These are phyloP conservation scores for Lamprotornis superbus DNA, from an alignment of 2,113 vertebrate genomes.

Conservation along the genomic window DNA sequence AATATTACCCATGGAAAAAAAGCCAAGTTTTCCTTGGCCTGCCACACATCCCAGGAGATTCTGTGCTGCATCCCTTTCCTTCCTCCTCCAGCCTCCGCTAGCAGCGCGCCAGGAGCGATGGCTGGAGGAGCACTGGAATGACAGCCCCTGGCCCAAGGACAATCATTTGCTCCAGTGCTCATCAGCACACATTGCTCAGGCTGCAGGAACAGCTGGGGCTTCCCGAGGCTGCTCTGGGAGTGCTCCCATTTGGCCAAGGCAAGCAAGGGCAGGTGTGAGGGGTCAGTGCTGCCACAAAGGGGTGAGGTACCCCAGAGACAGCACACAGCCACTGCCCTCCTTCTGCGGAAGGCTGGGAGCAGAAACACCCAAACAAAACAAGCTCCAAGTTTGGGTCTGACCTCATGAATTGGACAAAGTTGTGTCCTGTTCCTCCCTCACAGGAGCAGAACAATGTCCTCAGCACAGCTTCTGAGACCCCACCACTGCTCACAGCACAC, in stretches of 20 bases:
- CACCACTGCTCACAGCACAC: not conserved
- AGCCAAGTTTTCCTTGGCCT: not conserved
- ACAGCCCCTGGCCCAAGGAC: not conserved
- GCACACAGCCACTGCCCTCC: accelerated
- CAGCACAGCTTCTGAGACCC: not conserved
- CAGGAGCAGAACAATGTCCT: not conserved
- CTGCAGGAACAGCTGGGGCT: not conserved
- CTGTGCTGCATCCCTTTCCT: not conserved
- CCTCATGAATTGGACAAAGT: not conserved
- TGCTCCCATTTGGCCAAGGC: not conserved
- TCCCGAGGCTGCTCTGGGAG: not conserved
- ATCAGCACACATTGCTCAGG: not conserved
- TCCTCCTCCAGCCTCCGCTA: not conserved
- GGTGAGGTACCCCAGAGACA: not conserved
- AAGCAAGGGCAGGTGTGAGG: not conserved
- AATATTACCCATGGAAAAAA: not conserved
- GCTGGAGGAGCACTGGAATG: not conserved
- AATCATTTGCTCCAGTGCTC: not conserved
- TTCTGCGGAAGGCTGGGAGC: not conserved
- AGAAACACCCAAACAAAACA: not conserved
- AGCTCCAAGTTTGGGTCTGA: not conserved
- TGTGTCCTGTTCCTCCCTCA: not conserved
- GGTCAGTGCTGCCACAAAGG: not conserved
- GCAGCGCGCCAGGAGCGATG: not conserved
- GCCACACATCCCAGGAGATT: not conserved